Percentiles rank a stretch among this genome's conserved stretches.
Conservation (phyloP, 2,888 invertebrate genomes). For the Thymelicus lineola region DNA sequence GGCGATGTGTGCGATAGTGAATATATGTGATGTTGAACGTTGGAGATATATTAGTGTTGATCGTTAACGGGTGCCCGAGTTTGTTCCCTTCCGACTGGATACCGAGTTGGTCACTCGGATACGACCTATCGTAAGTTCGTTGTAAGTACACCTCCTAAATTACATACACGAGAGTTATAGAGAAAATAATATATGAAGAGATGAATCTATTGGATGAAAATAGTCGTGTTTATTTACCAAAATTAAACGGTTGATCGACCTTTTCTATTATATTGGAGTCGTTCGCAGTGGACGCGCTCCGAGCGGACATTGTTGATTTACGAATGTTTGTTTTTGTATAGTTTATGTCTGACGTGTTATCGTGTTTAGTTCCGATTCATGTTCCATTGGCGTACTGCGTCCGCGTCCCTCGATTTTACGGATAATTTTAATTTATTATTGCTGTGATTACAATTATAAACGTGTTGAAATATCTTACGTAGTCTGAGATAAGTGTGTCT, state of each 20-base stretch:
- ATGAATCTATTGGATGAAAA: constrained; percentile 80
- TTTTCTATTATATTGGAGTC: constrained; percentile 59
- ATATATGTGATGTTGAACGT: constrained; percentile 85
- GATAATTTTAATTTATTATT: constrained; percentile 78
- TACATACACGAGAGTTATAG: constrained; percentile 78
- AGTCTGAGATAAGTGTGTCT: constrained; percentile 69
- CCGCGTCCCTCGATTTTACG: constrained; percentile 65
- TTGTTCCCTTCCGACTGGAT: constrained; percentile 73
- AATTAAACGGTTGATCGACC: constrained; percentile 71
- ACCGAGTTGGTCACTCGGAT: constrained; percentile 79
- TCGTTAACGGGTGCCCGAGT: constrained; percentile 58
- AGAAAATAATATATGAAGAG: constrained; percentile 80
- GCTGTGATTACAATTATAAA: constrained; percentile 82
- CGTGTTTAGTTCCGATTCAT: constrained; percentile 72
- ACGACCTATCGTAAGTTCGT: constrained; percentile 73
- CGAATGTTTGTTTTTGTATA: constrained; percentile 70
- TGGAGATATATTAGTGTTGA: constrained; percentile 83
- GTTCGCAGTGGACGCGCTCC: constrained; percentile 51
- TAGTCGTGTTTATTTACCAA: constrained; percentile 81
- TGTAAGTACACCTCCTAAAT: constrained; percentile 77
- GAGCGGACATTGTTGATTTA: constrained; percentile 51
- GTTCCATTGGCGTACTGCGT: constrained; percentile 65
- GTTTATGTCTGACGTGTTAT: constrained; percentile 75
- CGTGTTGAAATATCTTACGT: constrained; percentile 71
- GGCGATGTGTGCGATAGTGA: constrained; percentile 76